Evolutionary conservation across 2,113 vertebrate species (phyloP), one percentile per base, ranked within the genome.

Genomic region (Rhodinocichla rosea): DNA sequence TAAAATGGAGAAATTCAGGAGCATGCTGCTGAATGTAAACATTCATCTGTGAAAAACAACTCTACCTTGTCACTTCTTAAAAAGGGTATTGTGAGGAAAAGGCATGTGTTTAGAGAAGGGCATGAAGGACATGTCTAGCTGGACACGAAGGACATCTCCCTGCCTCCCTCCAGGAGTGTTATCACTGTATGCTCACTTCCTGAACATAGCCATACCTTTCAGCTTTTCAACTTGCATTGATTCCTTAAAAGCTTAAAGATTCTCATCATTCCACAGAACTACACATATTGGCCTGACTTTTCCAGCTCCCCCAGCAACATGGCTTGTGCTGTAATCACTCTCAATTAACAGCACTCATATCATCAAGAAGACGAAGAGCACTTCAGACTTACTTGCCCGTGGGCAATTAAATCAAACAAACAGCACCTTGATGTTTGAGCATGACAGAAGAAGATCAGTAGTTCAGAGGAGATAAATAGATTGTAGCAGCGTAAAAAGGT

Each of bases 1-100:
- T 94, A 96, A 93, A 98, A 88, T 32, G 24, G 87, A 91, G 85
- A 81, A 89, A 95, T 91, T 92, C 50, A 85, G 56, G 57, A 87
- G 55, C 55, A 59, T 65, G 40, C 14, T 94, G 55, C 77, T 68
- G 85, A 82, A 62, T 78, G 57, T 67, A 91, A 62, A 92, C 62
- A 50, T 81, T 60, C 23, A 91, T 59, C 52, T 84, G 79, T 84
- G 83, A 78, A 64, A 84, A 89, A 82, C 44, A 83, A 13, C 33
- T 21, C 11, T 60, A 49, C 33, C 39, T 92, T 69, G 50, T 74
- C 55, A 65, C 47, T 85, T 64, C n/a, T 96, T 94, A 91, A 55
- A 49, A 87, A 83, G 22, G 13, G 6, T 69, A 33, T 53, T 71
- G 67, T 49, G 35, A 56, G 9, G 22, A 79, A 89, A 78, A 93